Evolutionary conservation across 1,140 invertebrate species (phyloP).

Genomic region (Meloidogyne exigua): DNA sequence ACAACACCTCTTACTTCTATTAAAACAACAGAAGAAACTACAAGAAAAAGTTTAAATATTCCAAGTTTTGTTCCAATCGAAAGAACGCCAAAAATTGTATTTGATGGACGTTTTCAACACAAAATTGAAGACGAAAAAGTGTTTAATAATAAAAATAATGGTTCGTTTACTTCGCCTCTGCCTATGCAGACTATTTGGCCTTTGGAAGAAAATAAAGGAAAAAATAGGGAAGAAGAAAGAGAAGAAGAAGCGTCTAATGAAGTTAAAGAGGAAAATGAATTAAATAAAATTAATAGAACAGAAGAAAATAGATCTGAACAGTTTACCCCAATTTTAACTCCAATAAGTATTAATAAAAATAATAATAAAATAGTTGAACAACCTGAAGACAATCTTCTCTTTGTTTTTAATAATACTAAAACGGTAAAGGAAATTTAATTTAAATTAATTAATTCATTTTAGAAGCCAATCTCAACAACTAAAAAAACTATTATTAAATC

Average conservation of each 20-base stretch:
- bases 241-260: neutral
- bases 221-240: neutral
- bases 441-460: neutral
- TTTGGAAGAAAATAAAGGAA: neutral
- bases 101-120: conserved; percentile 4
- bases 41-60: neutral
- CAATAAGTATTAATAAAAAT: neutral
- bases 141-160: neutral
- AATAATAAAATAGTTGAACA: too few relatives aligned
- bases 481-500: conserved; percentile 19
- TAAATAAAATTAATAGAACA: too few relatives aligned
- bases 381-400: conserved; percentile 6
- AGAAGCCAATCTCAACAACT: neutral
- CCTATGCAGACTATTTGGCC: neutral
- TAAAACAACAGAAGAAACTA: neutral
- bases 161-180: neutral
- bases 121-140: neutral
- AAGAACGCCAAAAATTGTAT: neutral
- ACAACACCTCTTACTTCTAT: neutral
- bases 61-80: conserved; percentile 1
- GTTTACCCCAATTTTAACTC: neutral
- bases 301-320: neutral
- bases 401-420: conserved; percentile 22
- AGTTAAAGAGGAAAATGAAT: neutral
- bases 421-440: neutral